Evolutionary conservation across 2,797 vertebrate species (phyloP).

Genomic region (Pseudocheirus occidentalis): DNA sequence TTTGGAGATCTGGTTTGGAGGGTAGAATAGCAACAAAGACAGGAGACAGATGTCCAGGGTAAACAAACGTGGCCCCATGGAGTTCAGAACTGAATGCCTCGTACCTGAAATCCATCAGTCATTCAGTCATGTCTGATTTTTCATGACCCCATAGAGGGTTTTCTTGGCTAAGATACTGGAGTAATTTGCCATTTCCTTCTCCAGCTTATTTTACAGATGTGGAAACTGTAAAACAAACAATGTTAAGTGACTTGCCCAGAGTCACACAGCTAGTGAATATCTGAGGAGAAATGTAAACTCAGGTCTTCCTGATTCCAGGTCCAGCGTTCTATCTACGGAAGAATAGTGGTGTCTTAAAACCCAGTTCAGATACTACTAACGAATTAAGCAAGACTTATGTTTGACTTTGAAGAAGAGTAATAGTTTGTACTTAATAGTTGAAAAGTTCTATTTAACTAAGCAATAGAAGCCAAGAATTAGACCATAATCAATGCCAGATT

Average conservation of each 20-base stretch:
- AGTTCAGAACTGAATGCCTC: not conserved
- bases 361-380: not conserved
- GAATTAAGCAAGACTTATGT: not conserved
- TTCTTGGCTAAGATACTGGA: not conserved
- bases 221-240: not conserved
- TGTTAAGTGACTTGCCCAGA: not conserved
- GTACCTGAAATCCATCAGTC: not conserved
- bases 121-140: not conserved
- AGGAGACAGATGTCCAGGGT: not conserved
- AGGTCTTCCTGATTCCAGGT: not conserved
- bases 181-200: not conserved
- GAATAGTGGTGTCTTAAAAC: not conserved
- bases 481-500: not conserved
- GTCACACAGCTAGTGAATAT: not conserved
- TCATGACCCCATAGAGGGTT: not conserved
- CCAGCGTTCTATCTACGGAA: no score
- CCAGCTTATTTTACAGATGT: not conserved
- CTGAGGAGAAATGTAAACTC: not conserved
- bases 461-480: not conserved
- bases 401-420: not conserved
- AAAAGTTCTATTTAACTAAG: not conserved
- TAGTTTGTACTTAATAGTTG: not conserved
- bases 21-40: not conserved
- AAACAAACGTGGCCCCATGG: not conserved
- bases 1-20: not conserved